Conservation (phyloP, 1,140 invertebrate genomes). For the Calliopsis andreniformis region DNA sequence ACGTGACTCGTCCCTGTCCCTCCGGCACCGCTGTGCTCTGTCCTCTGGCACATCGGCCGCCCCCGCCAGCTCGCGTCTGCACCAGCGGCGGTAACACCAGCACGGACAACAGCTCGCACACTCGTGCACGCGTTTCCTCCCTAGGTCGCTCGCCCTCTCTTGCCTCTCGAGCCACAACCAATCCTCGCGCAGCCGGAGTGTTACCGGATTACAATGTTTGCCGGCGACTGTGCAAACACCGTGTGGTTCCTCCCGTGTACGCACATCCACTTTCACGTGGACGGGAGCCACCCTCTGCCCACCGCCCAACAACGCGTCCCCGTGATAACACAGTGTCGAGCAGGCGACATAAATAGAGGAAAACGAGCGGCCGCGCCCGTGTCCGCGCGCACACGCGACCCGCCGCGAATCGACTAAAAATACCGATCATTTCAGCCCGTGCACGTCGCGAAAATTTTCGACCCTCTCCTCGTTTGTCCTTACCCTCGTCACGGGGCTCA, state of each 20-base stretch:
- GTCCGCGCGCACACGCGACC: background rate
- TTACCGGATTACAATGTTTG: slow-evolving; percentile 73
- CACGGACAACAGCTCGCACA: slow-evolving; percentile 31
- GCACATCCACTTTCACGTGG: slow-evolving; percentile 42
- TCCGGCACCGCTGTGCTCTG: background rate
- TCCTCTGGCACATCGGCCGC: background rate
- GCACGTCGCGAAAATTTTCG: background rate
- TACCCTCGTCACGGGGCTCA: background rate
- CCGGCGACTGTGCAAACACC: slow-evolving; percentile 67
- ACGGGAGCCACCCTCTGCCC: background rate
- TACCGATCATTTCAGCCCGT: no score
- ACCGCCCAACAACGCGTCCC: slow-evolving; percentile 6
- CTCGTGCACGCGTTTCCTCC: slow-evolving; percentile 14
- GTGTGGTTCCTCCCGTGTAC: slow-evolving; percentile 52
- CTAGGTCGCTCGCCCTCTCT: slow-evolving; percentile 21
- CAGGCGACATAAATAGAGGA: slow-evolving; percentile 44
- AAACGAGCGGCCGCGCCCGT: slow-evolving; percentile 31
- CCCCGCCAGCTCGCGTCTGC: background rate
- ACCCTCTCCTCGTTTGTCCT: background rate
- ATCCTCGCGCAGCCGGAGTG: slow-evolving; percentile 63
- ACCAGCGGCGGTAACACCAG: background rate
- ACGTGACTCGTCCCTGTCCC: slow-evolving; percentile 26
- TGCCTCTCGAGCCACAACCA: slow-evolving; percentile 42
- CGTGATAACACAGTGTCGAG: slow-evolving; percentile 39
- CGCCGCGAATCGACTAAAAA: no score